These are phyloP conservation scores for Camponotus fellah DNA, from an alignment of 2,888 invertebrate species.

Conservation along the genomic window DNA sequence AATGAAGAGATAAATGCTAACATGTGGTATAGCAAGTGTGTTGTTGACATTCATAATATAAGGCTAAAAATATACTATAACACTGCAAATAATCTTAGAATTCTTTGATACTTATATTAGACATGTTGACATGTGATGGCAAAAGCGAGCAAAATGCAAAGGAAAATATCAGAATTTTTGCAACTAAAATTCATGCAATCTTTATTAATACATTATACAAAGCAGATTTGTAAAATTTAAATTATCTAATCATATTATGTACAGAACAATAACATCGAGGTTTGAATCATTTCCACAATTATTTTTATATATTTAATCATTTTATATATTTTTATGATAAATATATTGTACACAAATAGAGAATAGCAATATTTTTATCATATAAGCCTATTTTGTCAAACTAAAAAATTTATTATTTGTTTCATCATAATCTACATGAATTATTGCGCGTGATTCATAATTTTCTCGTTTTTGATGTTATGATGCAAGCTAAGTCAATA, in stretches of 20 bases:
- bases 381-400: background rate
- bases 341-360: background rate
- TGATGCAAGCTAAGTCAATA: background rate
- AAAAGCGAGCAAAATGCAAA: background rate
- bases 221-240: background rate
- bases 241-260: background rate
- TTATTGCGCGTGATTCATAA: background rate
- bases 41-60: conserved; percentile 29
- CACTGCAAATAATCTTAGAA: conserved; percentile 1
- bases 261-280: background rate
- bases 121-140: background rate
- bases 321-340: background rate
- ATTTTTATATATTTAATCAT: background rate
- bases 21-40: conserved; percentile 8
- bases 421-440: background rate
- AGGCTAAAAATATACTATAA: conserved; percentile 14
- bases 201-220: background rate
- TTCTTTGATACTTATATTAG: conserved; percentile 12
- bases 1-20: conserved; percentile 36
- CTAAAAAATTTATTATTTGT: background rate
- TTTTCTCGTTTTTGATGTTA: background rate
- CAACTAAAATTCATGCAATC: background rate
- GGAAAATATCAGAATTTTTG: conserved; percentile 7
- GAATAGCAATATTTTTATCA: background rate
- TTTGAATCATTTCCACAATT: background rate